phyloP scores from a whole-genome alignment of 1,140 invertebrate genomes.

The Macrosteles quadrilineatus region DNA sequence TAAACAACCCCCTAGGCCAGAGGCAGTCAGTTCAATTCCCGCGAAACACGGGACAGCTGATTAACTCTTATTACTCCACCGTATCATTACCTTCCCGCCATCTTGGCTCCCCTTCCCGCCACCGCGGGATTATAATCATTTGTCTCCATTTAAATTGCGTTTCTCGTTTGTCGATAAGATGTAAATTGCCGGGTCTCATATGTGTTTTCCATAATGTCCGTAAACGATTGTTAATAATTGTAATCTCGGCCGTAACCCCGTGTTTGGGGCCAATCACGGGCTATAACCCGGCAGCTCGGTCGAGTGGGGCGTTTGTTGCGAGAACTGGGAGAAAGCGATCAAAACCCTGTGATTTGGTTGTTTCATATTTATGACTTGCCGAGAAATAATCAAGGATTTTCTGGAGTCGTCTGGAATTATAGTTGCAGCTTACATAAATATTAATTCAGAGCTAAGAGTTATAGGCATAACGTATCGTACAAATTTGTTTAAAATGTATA shows the following conservation, averaged over 20 bases:
- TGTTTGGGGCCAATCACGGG: background rate
- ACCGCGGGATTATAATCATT: slow-evolving; percentile 23
- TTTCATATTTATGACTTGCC: no score
- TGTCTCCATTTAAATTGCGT: slow-evolving; percentile 30
- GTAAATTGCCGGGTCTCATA: slow-evolving; percentile 21
- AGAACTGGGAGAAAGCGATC: no score
- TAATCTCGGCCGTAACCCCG: background rate
- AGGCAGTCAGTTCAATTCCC: background rate
- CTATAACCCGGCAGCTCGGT: background rate
- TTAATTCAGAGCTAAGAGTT: no score
- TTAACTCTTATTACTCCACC: slow-evolving; percentile 16
- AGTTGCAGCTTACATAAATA: no score
- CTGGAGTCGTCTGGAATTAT: no score
- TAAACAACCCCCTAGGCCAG: no score
- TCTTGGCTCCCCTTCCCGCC: background rate
- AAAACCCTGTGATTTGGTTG: no score
- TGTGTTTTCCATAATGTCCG: slow-evolving; percentile 28
- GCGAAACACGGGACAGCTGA: background rate
- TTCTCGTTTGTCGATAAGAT: slow-evolving; percentile 29
- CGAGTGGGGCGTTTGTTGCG: no score
- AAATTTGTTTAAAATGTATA: no score
- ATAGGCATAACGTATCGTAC: no score
- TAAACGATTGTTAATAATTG: slow-evolving; percentile 16
- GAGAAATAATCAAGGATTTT: no score
- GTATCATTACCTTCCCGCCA: slow-evolving; percentile 12